Conservation (phyloP, 2,888 invertebrate species). For the Uloborus plumipes region DNA sequence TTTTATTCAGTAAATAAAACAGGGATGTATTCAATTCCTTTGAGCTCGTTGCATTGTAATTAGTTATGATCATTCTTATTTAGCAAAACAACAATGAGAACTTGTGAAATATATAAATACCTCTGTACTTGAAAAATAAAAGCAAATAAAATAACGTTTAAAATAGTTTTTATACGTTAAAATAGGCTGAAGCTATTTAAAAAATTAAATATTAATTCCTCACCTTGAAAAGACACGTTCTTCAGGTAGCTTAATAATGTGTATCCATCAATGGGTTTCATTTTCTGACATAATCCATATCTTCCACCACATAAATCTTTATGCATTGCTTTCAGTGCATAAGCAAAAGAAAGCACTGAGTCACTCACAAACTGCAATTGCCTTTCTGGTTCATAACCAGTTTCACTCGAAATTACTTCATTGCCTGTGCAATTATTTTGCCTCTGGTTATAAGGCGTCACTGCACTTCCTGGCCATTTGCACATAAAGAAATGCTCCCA, state of each 20-base stretch:
- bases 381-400: constrained; percentile 86
- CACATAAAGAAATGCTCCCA: constrained; percentile 96
- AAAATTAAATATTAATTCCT: constrained; percentile 65
- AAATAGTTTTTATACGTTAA: too few species aligned
- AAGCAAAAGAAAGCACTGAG: constrained; percentile 94
- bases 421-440: constrained; percentile 83
- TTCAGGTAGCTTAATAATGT: constrained; percentile 86
- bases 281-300: constrained; percentile 82
- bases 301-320: constrained; percentile 81
- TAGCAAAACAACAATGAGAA: too few species aligned
- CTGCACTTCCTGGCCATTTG: constrained; percentile 78
- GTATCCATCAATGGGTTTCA: constrained; percentile 91
- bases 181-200: too few species aligned
- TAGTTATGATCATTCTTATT: too few species aligned
- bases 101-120: too few species aligned
- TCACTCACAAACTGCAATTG: constrained; percentile 97
- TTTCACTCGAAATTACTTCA: constrained; percentile 81
- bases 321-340: constrained; percentile 88
- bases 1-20: too few species aligned
- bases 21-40: too few species aligned
- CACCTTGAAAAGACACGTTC: constrained; percentile 90
- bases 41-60: too few species aligned
- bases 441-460: constrained; percentile 85
- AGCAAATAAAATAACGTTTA: too few species aligned
- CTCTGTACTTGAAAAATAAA: too few species aligned